Conservation (phyloP, 1,140 invertebrate genomes). For the Laupala kohalensis region DNA sequence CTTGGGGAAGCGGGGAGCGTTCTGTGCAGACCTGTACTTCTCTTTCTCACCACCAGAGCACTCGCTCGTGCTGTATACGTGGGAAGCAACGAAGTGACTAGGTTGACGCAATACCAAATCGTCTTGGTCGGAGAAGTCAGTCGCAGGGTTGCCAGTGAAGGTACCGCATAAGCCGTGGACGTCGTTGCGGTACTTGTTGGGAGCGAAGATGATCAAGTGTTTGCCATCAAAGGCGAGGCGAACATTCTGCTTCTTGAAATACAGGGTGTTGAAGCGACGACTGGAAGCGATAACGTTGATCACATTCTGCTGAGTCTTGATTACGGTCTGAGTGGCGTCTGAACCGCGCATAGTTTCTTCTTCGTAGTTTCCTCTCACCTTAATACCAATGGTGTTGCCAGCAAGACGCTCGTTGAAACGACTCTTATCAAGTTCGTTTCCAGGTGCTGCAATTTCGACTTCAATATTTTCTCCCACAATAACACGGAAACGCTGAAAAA, state of each 20-base stretch:
- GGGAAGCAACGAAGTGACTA: slow-evolving; percentile 29
- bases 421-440: too few relatives aligned
- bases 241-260: too few relatives aligned
- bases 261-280: not conserved
- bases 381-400: not conserved
- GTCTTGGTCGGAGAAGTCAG: slow-evolving; percentile 42
- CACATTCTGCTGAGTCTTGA: not conserved
- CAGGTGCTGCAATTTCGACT: too few relatives aligned
- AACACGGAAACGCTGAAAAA: not conserved
- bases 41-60: not conserved
- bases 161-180: slow-evolving; percentile 49
- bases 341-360: not conserved
- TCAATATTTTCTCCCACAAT: too few relatives aligned
- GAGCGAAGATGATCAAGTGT: not conserved
- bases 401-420: too few relatives aligned
- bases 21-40: too few relatives aligned
- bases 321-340: not conserved
- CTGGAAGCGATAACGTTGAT: not conserved
- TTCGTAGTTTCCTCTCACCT: not conserved
- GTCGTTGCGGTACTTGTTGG: slow-evolving; percentile 18
- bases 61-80: not conserved
- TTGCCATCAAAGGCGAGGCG: not conserved
- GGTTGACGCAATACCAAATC: slow-evolving; percentile 35
- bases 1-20: not conserved
- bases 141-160: slow-evolving; percentile 36